Percentiles rank a stretch among this genome's conserved stretches.
phyloP scores from a whole-genome alignment of 2,888 invertebrate genomes.

The Lysandra coridon region DNA sequence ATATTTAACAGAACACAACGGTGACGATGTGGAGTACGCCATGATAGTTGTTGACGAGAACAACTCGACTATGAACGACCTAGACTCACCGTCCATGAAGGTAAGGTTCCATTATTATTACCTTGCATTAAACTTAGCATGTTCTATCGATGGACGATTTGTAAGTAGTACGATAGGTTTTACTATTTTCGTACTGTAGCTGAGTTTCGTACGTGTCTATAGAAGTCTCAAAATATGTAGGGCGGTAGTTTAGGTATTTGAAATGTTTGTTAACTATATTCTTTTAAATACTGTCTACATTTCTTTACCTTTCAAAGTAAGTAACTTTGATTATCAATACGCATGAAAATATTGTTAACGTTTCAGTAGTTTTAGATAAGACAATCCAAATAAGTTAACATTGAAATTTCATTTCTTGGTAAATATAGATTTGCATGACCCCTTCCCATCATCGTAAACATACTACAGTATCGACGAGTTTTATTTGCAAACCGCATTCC shows the following conservation, averaged over 20 bases:
- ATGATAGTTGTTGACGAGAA: slow-evolving; percentile 95
- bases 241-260: neutral
- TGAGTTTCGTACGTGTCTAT: neutral
- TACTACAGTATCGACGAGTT: slow-evolving; percentile 45
- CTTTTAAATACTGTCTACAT: neutral
- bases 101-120: slow-evolving; percentile 64
- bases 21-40: slow-evolving; percentile 92
- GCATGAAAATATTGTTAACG: slow-evolving; percentile 4
- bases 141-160: slow-evolving; percentile 12
- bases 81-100: slow-evolving; percentile 93
- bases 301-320: neutral
- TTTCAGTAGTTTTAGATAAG: slow-evolving; percentile 2
- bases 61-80: slow-evolving; percentile 90
- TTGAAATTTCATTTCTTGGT: neutral
- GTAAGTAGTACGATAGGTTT: slow-evolving; percentile 25
- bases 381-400: neutral
- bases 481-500: slow-evolving; percentile 57
- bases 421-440: slow-evolving; percentile 29
- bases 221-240: neutral
- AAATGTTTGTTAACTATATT: neutral
- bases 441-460: slow-evolving; percentile 27
- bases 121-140: slow-evolving; percentile 27
- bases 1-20: slow-evolving; percentile 71
- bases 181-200: neutral
- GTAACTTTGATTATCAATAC: neutral